Evolutionary conservation across 2,113 vertebrate species (phyloP), one percentile per base, ranked within the genome.

Genomic region (Cyanistes caeruleus): DNA sequence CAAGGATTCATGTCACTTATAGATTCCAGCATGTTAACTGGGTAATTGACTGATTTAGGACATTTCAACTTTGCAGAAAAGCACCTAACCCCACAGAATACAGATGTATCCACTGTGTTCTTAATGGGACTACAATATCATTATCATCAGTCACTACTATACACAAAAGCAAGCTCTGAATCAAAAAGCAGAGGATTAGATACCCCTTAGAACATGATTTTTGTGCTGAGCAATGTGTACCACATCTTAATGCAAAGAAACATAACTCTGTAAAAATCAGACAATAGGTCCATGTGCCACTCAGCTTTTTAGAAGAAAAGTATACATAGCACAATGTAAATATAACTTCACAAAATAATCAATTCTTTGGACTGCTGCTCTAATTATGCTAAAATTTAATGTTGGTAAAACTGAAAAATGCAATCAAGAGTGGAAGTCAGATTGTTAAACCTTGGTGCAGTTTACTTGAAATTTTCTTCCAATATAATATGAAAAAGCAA

Each of bases 1-100:
- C 41, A 96, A 95, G 35, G 83, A 74, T 64, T 81, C 70, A 85
- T 44, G 78, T 98, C 89, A 98, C 89, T 59, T 64, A 83, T 3
- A 79, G 48, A 80, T 43, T 81, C 80, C 62, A 78, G 55, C 30
- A 65, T 7, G 44, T 55, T 80, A 97, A 85, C 68, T 81, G 86
- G 37, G 86, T 35, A 94, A 96, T 81, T 13, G 43, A 24, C 53
- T 35, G 11, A 75, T 74, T 89, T 83, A 56, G 49, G 51, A 76
- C 92, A 96, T 92, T 96, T 93, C 51, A 93, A 31, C 64, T 25
- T 74, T 49, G 55, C 52, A 97, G 82, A 91, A 30, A 93, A 51
- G 55, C 84, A 97, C 69, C 44, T 87, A 14, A 89, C 76, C 39
- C 95, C 81, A 94, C 13, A 20, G 93, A 93, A 94, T 55, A 91